Conservation (phyloP, 2,797 vertebrate genomes). For the Acrossocheilus fasciatus region DNA sequence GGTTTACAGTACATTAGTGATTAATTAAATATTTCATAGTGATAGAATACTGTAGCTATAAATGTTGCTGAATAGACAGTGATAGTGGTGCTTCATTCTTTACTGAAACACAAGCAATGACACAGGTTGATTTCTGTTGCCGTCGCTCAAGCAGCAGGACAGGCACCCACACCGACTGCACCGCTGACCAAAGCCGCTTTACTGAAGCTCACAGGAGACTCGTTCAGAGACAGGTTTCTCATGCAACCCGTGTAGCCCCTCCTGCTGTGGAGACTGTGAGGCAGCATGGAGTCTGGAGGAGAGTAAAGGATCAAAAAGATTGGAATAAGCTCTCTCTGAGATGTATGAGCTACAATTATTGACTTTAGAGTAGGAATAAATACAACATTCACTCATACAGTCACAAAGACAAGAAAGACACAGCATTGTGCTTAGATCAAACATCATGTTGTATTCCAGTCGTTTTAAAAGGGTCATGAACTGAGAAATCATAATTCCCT, state of each 20-base stretch:
- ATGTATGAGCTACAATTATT: neutral
- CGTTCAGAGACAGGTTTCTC: conserved; percentile 87
- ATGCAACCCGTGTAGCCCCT: conserved; percentile 90
- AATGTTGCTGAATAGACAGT: neutral
- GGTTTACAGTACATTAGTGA: neutral
- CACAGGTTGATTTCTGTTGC: neutral
- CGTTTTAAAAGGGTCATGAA: no score
- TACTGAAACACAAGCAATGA: neutral
- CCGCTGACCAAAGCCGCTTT: conserved; percentile 89
- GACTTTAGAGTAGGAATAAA: neutral
- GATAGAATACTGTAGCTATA: conserved; percentile 15
- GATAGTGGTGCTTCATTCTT: neutral
- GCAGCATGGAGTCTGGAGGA: conserved; percentile 83
- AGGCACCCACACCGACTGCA: conserved; percentile 87
- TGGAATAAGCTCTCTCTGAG: neutral
- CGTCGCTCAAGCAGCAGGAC: conserved; percentile 80
- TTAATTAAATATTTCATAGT: neutral
- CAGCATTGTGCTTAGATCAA: neutral
- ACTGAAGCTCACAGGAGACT: conserved; percentile 85
- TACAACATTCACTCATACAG: neutral
- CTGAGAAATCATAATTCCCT: no score
- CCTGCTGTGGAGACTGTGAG: conserved; percentile 76
- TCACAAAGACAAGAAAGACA: neutral
- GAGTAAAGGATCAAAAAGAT: conserved; percentile 5
- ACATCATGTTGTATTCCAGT: no score